A percentile compares a stretch with the other conserved stretches of the same genome.
Conservation (phyloP, 2,113 vertebrate genomes). For the Odontophorus gujanensis region DNA sequence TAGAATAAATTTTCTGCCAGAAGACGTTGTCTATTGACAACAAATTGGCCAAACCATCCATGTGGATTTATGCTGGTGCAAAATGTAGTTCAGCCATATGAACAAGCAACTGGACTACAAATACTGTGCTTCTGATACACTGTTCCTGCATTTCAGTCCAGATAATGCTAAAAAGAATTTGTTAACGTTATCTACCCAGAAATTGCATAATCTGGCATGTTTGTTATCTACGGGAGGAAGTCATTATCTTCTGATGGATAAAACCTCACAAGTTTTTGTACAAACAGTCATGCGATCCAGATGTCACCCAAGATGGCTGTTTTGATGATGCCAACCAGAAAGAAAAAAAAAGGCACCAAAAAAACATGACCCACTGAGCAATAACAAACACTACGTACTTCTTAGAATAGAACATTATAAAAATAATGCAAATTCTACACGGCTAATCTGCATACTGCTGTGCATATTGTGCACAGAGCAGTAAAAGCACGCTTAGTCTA, state of each 20-base stretch:
- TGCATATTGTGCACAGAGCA: neutral
- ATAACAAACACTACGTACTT: neutral
- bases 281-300: slow-evolving; percentile 63
- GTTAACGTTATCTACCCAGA: neutral
- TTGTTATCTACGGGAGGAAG: slow-evolving; percentile 70
- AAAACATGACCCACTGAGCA: neutral
- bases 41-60: neutral
- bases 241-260: slow-evolving; percentile 77
- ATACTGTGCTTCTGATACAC: neutral
- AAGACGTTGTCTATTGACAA: neutral
- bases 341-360: neutral
- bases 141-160: neutral
- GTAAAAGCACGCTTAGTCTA: rapidly evolving
- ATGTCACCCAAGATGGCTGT: slow-evolving; percentile 72
- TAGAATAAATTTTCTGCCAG: neutral
- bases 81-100: neutral
- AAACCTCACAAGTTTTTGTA: slow-evolving; percentile 74
- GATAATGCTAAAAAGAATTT: neutral
- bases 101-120: neutral
- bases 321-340: slow-evolving; percentile 64
- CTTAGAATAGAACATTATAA: neutral
- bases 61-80: neutral
- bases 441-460: neutral
- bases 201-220: slow-evolving; percentile 7
- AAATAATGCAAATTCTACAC: neutral